Conservation (phyloP, 2,888 invertebrate species). For the Hydraecia micacea region DNA sequence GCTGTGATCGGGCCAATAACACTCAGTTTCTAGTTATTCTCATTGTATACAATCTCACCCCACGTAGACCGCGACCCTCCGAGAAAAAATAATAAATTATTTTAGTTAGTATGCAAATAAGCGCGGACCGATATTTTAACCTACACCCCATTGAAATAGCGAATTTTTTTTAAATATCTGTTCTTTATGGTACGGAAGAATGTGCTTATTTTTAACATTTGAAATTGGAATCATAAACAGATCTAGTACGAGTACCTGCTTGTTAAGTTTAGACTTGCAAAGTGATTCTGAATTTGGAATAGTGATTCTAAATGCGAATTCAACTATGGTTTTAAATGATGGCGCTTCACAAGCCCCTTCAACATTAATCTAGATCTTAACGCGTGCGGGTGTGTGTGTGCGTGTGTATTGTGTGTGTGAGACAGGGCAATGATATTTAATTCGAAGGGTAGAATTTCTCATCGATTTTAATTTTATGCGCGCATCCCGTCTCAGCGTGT, state of each 20-base stretch:
- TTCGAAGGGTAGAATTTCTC: slow-evolving; percentile 89
- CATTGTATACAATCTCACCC: slow-evolving; percentile 86
- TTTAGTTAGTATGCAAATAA: slow-evolving; percentile 91
- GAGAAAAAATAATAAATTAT: slow-evolving; percentile 90
- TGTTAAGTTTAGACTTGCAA: slow-evolving; percentile 44
- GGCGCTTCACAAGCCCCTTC: slow-evolving; percentile 76
- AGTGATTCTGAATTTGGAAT: slow-evolving; percentile 61
- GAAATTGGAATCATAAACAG: slow-evolving; percentile 65
- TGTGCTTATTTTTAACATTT: slow-evolving; percentile 67
- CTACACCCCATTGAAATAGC: slow-evolving; percentile 87
- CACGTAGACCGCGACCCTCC: slow-evolving; percentile 84
- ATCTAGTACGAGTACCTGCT: slow-evolving; percentile 32
- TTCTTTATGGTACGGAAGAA: slow-evolving; percentile 84
- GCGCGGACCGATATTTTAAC: slow-evolving; percentile 88
- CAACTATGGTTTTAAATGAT: slow-evolving; percentile 68
- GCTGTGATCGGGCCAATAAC: slow-evolving; percentile 86
- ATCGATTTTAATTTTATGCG: slow-evolving; percentile 91
- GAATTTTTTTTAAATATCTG: slow-evolving; percentile 82
- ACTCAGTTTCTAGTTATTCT: slow-evolving; percentile 87
- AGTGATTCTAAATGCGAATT: slow-evolving; percentile 64
- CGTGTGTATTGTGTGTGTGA: slow-evolving; percentile 80
- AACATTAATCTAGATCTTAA: slow-evolving; percentile 85
- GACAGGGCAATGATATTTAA: slow-evolving; percentile 89
- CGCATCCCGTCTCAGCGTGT: slow-evolving; percentile 88
- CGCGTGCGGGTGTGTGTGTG: slow-evolving; percentile 69